Conservation (phyloP, 2,888 invertebrate species). For the Argyresthia albistria region DNA sequence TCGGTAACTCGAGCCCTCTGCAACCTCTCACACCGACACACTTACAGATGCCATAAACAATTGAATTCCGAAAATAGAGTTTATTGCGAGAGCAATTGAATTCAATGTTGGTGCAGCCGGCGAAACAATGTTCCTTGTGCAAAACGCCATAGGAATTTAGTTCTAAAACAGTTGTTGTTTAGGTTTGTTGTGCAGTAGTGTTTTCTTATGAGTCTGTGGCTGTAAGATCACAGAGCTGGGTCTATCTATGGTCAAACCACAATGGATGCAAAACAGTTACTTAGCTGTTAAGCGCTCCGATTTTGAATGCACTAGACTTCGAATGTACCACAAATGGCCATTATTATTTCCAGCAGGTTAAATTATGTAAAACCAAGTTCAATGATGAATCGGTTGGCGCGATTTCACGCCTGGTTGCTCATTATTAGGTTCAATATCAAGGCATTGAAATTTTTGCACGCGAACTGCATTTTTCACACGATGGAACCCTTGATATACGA, state of each 20-base stretch:
- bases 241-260: constrained; percentile 38
- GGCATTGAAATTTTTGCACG: no score
- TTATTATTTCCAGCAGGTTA: neutral
- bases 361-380: no score
- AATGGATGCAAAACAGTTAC: constrained; percentile 22
- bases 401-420: no score
- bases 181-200: constrained; percentile 27
- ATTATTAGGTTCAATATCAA: no score
- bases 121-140: constrained; percentile 36
- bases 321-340: constrained; percentile 10
- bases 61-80: constrained; percentile 53
- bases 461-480: no score
- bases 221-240: constrained; percentile 21
- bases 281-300: constrained; percentile 17
- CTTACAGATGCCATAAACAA: constrained; percentile 50
- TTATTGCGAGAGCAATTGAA: constrained; percentile 56
- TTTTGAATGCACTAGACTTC: constrained; percentile 14
- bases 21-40: constrained; percentile 48
- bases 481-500: no score
- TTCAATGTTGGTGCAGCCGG: constrained; percentile 48
- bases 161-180: constrained; percentile 28
- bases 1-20: constrained; percentile 52
- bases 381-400: no score
- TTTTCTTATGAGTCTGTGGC: constrained; percentile 9
- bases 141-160: constrained; percentile 24